Percentiles rank a stretch among this genome's conserved stretches.
Evolutionary conservation across 2,888 invertebrate genomes (phyloP).

Genomic region (Trachelus stipa): DNA sequence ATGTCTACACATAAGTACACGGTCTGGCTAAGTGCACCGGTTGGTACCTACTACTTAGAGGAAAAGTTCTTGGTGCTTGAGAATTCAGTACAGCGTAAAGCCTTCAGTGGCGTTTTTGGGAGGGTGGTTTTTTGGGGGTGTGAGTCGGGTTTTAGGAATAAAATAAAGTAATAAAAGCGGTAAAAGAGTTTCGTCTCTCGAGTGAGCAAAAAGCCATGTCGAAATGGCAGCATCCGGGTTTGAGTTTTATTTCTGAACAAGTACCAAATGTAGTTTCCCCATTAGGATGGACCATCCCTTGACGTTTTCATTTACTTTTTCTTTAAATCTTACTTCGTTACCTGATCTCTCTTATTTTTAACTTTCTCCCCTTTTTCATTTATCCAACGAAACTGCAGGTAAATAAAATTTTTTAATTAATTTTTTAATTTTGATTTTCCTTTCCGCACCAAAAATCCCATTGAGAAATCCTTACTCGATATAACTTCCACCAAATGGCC

Average conservation of each 20-base stretch:
- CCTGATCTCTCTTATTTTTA: too few relatives aligned
- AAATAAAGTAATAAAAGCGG: slow-evolving; percentile 35
- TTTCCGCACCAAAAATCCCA: too few relatives aligned
- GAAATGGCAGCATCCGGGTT: slow-evolving; percentile 14
- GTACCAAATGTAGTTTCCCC: neutral
- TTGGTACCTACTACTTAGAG: slow-evolving; percentile 34
- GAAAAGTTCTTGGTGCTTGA: slow-evolving; percentile 46
- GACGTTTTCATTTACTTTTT: too few relatives aligned
- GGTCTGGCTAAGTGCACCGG: slow-evolving; percentile 37
- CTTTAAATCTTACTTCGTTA: too few relatives aligned
- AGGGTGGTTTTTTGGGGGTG: too few relatives aligned
- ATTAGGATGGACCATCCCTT: too few relatives aligned
- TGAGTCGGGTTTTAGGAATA: slow-evolving; percentile 36
- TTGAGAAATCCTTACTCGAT: too few relatives aligned
- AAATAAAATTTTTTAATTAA: too few relatives aligned
- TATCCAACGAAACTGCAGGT: too few relatives aligned
- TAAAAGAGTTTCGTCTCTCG: slow-evolving; percentile 39
- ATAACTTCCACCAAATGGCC: too few relatives aligned
- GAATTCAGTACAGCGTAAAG: slow-evolving; percentile 43
- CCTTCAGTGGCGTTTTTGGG: slow-evolving; percentile 26
- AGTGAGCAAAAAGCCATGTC: slow-evolving; percentile 27
- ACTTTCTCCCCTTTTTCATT: too few relatives aligned
- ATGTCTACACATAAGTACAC: slow-evolving; percentile 3
- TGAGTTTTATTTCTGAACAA: slow-evolving; percentile 12
- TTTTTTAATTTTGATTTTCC: too few relatives aligned